Conservation (phyloP, 2,797 vertebrate species). For the Anguilla pacifica region DNA sequence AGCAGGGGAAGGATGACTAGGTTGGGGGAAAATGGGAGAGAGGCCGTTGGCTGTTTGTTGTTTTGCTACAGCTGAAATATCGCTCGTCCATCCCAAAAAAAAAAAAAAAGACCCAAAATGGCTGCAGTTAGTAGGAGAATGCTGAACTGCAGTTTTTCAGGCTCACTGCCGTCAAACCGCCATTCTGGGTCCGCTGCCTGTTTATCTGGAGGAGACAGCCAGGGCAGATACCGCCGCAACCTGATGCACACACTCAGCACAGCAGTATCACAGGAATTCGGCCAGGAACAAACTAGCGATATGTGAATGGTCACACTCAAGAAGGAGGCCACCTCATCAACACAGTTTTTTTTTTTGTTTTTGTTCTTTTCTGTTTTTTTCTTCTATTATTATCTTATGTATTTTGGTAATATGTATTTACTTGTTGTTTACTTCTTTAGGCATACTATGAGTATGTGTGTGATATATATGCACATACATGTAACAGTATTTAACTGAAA, state of each 20-base stretch:
- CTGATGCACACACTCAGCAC: not conserved
- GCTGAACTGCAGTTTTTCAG: not conserved
- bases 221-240: not conserved
- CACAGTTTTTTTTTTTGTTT: not conserved
- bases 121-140: not conserved
- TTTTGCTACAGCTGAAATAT: not conserved
- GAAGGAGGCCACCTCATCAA: not conserved
- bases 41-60: not conserved
- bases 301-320: not conserved
- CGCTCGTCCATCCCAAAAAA: not conserved
- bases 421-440: too few species aligned
- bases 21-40: slow-evolving; percentile 34
- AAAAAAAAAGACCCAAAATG: not conserved
- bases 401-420: too few species aligned
- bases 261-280: not conserved
- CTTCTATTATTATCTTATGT: too few species aligned
- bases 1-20: slow-evolving; percentile 39
- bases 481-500: too few species aligned
- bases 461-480: too few species aligned
- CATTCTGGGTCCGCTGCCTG: not conserved
- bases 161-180: not conserved
- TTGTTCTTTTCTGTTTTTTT: too few species aligned
- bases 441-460: too few species aligned
- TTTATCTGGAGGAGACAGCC: not conserved
- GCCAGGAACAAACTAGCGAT: not conserved